Percentiles rank a stretch among this genome's conserved stretches.
These are phyloP conservation scores for Galendromus occidentalis DNA, from an alignment of 1,140 invertebrate genomes.

Conservation along the genomic window DNA sequence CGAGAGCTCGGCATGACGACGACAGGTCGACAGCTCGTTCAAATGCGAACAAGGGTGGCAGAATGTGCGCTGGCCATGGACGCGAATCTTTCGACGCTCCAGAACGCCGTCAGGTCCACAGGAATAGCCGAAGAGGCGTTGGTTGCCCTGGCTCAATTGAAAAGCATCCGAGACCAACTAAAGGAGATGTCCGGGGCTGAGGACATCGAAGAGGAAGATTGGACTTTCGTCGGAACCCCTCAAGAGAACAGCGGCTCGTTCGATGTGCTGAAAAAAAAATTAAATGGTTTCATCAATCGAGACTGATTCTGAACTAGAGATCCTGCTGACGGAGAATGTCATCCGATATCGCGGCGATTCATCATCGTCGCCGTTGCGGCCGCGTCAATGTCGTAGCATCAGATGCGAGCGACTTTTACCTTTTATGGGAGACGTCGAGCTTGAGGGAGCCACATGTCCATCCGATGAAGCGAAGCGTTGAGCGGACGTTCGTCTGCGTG, in stretches of 20 bases:
- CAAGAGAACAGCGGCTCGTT: not conserved
- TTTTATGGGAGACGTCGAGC: no score
- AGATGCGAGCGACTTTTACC: no score
- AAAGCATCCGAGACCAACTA: constrained; percentile 1
- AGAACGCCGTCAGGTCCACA: not conserved
- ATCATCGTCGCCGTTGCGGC: no score
- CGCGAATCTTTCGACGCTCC: not conserved
- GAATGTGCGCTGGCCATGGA: constrained; percentile 2
- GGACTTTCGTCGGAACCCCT: not conserved
- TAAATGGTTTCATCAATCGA: not conserved
- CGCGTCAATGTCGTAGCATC: no score
- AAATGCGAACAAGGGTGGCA: not conserved
- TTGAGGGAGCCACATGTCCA: no score
- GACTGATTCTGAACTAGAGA: no score
- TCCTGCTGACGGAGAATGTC: no score
- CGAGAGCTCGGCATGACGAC: constrained; percentile 1
- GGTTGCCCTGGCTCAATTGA: not conserved
- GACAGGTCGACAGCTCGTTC: not conserved
- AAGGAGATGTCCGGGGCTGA: not conserved
- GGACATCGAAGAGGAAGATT: not conserved
- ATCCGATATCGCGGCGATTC: no score
- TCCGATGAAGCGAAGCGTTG: no score
- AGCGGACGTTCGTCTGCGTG: no score
- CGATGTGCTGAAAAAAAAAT: not conserved
- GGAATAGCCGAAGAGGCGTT: not conserved